Percentiles rank a stretch among this genome's conserved stretches.
Conservation (phyloP, 2,113 vertebrate species). For the Campylomormyrus tamandua region DNA sequence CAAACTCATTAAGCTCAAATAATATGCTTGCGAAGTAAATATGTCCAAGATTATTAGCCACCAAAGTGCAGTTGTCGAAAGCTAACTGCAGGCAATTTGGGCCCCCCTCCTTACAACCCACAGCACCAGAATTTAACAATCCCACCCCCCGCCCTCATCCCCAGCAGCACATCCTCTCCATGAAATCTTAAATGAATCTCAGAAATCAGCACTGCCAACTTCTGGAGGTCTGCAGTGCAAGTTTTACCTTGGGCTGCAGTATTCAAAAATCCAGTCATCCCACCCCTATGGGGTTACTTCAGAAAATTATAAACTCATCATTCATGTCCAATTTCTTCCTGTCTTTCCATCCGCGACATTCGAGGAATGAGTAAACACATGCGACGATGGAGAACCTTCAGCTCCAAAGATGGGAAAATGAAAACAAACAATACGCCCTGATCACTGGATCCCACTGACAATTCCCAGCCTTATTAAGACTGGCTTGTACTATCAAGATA, state of each 20-base stretch:
- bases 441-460: not conserved
- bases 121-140: not conserved
- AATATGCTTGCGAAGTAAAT: not conserved
- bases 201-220: not conserved
- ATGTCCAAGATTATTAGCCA: not conserved
- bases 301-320: not conserved
- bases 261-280: not conserved
- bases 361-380: not conserved
- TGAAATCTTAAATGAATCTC: not conserved
- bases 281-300: not conserved
- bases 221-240: not conserved
- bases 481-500: not conserved
- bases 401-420: not conserved
- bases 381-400: not conserved
- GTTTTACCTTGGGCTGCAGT: not conserved
- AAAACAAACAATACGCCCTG: not conserved
- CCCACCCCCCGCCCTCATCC: not conserved
- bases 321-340: not conserved
- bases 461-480: not conserved
- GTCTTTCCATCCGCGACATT: not conserved
- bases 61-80: not conserved
- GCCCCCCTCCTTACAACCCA: not conserved
- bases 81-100: not conserved
- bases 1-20: not conserved
- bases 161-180: not conserved